These are phyloP conservation scores for Tenthredo notha DNA, from an alignment of 2,888 invertebrate species.

Conservation along the genomic window DNA sequence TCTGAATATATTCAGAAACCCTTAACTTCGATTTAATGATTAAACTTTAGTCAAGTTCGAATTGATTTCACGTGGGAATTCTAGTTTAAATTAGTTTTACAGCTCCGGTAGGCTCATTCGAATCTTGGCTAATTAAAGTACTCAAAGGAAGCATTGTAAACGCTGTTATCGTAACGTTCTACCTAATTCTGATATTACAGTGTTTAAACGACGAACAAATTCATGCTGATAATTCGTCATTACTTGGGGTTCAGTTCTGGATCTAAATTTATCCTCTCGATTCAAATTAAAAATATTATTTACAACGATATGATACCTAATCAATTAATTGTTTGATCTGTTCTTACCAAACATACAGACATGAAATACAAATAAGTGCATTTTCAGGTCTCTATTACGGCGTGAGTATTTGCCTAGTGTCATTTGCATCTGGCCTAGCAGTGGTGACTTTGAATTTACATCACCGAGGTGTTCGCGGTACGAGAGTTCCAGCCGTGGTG, in stretches of 20 bases:
- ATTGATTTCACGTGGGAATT: neutral
- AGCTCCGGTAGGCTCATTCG: neutral
- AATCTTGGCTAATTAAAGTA: constrained; percentile 36
- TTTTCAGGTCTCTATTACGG: constrained; percentile 88
- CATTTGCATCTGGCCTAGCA: constrained; percentile 89
- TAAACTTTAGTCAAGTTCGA: neutral
- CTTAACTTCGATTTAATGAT: neutral
- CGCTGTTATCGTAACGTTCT: neutral
- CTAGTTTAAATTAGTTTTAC: constrained; percentile 36
- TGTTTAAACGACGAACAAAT: neutral
- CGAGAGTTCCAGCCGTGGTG: constrained; percentile 86
- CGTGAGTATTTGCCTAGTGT: constrained; percentile 90
- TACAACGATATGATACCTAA: neutral
- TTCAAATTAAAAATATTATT: neutral
- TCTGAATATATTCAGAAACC: neutral
- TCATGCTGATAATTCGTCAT: neutral
- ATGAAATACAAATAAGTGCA: neutral
- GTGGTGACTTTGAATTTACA: constrained; percentile 93
- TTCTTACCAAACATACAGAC: neutral
- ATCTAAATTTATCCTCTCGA: neutral
- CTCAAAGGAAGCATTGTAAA: neutral
- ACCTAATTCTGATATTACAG: neutral
- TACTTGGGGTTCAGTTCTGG: neutral
- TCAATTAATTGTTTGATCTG: neutral
- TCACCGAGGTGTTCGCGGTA: constrained; percentile 90